A percentile compares a stretch with the other conserved stretches of the same genome.
phyloP scores from a whole-genome alignment of 2,888 invertebrate genomes.

The Ceraclea dissimilis region DNA sequence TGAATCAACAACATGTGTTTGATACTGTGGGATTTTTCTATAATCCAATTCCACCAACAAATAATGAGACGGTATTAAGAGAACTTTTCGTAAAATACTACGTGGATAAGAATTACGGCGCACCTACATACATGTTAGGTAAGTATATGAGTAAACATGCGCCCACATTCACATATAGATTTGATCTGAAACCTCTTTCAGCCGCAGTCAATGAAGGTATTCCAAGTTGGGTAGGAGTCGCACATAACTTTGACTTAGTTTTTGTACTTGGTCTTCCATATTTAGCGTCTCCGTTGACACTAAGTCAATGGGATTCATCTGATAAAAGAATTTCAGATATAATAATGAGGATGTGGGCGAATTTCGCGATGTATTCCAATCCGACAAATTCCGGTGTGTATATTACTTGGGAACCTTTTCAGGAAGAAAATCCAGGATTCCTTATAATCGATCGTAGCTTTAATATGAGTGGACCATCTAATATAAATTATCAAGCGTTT shows the following conservation, averaged over 20 bases:
- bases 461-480: conserved; percentile 62
- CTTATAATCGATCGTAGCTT: conserved; percentile 70
- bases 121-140: conserved; percentile 63
- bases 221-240: conserved; percentile 72
- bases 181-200: conserved; percentile 67
- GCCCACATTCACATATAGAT: conserved; percentile 64
- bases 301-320: conserved; percentile 63
- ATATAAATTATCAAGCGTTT: conserved; percentile 67
- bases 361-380: conserved; percentile 68
- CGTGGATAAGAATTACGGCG: conserved; percentile 67
- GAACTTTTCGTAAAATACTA: conserved; percentile 63
- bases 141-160: conserved; percentile 53
- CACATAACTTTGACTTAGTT: conserved; percentile 74
- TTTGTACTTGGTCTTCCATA: conserved; percentile 78
- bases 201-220: conserved; percentile 55
- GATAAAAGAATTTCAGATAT: conserved; percentile 74
- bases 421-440: conserved; percentile 58
- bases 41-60: conserved; percentile 56
- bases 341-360: conserved; percentile 74
- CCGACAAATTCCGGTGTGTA: conserved; percentile 63
- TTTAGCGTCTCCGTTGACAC: conserved; percentile 52
- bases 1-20: conserved; percentile 57
- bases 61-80: conserved; percentile 53
- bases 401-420: conserved; percentile 69
- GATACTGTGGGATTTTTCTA: conserved; percentile 74